Conservation (phyloP, 2,113 vertebrate species). For the Sus scrofa region T2T-Sscrofa CM000826.6:134065501-134066000, state of each 20-base stretch:
- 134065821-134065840: not conserved
- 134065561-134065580: not conserved
- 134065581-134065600: not conserved
- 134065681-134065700: conserved; percentile 8
- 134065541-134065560: not conserved
- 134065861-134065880: not conserved
- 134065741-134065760: conserved; percentile 18
- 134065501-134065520: not conserved
- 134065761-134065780: conserved; percentile 15
- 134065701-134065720: not conserved
- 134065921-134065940: not conserved
- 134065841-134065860: not conserved
- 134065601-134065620: not conserved
- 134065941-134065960: not conserved
- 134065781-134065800: conserved; percentile 2
- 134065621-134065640: not conserved
- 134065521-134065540: not conserved
- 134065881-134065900: not conserved
- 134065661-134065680: not conserved
- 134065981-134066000: not conserved
- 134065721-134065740: not conserved
- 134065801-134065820: not conserved
- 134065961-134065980: not conserved
- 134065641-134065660: not conserved
- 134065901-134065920: not conserved